Conservation (phyloP, 2,888 invertebrate species). For the Ferrisia virgata region DNA sequence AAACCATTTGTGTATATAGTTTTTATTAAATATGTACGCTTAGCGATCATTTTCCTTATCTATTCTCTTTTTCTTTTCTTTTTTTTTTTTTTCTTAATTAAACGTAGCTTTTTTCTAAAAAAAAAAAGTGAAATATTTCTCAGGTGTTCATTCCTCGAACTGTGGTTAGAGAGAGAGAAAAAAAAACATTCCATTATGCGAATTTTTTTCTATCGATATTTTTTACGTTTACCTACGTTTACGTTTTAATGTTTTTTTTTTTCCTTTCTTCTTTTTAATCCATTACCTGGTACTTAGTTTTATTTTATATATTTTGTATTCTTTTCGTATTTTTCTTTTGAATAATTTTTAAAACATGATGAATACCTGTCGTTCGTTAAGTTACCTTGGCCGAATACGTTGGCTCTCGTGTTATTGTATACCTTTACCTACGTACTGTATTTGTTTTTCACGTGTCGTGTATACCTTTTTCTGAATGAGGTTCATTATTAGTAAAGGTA, state of each 20-base stretch:
- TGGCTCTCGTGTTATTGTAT: not conserved
- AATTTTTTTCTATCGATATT: not conserved
- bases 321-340: not conserved
- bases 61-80: not conserved
- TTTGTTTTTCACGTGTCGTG: too few species aligned
- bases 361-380: not conserved
- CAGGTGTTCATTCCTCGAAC: conserved; percentile 9
- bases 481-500: not conserved
- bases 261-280: not conserved
- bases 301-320: not conserved
- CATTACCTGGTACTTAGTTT: not conserved
- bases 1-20: not conserved
- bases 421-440: not conserved
- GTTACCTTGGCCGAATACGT: not conserved
- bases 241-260: not conserved
- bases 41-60: not conserved
- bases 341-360: not conserved
- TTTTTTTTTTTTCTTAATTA: not conserved
- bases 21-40: not conserved
- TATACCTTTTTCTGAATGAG: not conserved
- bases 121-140: not conserved
- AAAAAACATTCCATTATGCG: not conserved
- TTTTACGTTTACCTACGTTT: too few species aligned
- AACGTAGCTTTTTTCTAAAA: not conserved
- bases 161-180: not conserved